Base-by-base conservation (phyloP, 2,797 vertebrate species). In the Malacoctenus gilli region DNA sequence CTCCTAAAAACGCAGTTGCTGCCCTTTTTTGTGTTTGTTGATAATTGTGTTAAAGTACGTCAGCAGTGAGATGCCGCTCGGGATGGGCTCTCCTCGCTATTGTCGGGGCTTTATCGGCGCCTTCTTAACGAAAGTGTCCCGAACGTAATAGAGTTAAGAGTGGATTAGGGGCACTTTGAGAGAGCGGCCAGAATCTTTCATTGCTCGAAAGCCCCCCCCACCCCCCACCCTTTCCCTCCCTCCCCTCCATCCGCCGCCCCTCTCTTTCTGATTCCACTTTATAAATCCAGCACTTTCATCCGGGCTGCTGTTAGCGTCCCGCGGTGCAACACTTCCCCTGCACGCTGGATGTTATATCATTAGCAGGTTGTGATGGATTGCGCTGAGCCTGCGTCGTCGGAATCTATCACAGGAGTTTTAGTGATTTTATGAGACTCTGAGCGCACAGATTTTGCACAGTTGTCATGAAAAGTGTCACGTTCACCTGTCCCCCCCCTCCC, bases 101-200 rank as follows among this genome's bases (percentile, higher is more conserved):
- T 83, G 73, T 80, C 37, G 50, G 38, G 61, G n/a, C n/a, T 68
- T 83, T 76, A 82, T 84, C 68, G 22, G 23, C 15, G 22, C 42
- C 55, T 64, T 64, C 20, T 32, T 37, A 69, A 54, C 15, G 1
- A 80, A 63, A 72, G 55, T 56, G 43, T 78, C 75, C 78, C 82
- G 52, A 28, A 46, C 77, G 85, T 76, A 82, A 80, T 68, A 58
- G 80, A 80, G 77, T 84, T 80, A 75, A 70, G 53, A 74, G 60
- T 66, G 82, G 85, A 87, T 84, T 85, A 85, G 70, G 57, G 68
- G 47, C 73, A 80, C 58, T 70, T 72, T 70, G 66, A 62, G 57
- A 82, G 75, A 76, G 49, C 51, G 10, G 57, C 28, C 49, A 21
- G 31, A 60, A 37, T 75, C 72, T 82, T 76, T 66, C 37, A 38